Evolutionary conservation across 2,113 vertebrate species (phyloP), one percentile per base, ranked within the genome.

Genomic region (Steatornis caripensis): DNA sequence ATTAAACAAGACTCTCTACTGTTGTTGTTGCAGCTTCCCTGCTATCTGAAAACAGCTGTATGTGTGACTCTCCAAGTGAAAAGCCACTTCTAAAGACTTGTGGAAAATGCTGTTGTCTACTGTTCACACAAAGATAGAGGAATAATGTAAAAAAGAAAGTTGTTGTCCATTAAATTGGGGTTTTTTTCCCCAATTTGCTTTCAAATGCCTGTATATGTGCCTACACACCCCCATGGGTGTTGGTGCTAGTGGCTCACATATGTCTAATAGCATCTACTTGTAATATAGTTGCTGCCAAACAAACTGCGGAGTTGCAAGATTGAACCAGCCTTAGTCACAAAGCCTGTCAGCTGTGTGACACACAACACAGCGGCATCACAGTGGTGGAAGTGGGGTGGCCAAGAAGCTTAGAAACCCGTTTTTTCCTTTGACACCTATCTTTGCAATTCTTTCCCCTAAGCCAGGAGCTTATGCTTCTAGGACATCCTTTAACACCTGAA

Each of bases 181-280:
- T 4, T 20, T 60, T 24, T 65, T 45, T 12, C 0, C 9, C 12
- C 27, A 15, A 0, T 90, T 45, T 81, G 26, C 17, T 94, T 90
- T 95, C 18, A 55, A 15, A 43, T 48, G 12, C 10, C 15, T 26
- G 1, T 46, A 1, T 41, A 57, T 39, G 11, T 43, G 32, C 45
- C 45, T 45, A 11, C 0, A 1, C 16, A 27, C 7, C 12, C 32
- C 16, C 45, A 45, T 0, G 0, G 37, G 20, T 4, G 3, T 37
- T 27, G 32, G 18, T 81, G 43, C 14, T n/a, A 9, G 36, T 36
- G 36, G 20, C 24, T 82, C 36, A 36, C 7, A 5, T 34, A 15
- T 17, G 30, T 70, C 45, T 51, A 30, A 43, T 21, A 43, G 5
- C 55, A 69, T n/a, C 43, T 66, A 7, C 36, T 62, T 81, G 43